A percentile compares a stretch with the other conserved stretches of the same genome.
Conservation (phyloP, 2,113 vertebrate species). For the Verasper variegatus region DNA sequence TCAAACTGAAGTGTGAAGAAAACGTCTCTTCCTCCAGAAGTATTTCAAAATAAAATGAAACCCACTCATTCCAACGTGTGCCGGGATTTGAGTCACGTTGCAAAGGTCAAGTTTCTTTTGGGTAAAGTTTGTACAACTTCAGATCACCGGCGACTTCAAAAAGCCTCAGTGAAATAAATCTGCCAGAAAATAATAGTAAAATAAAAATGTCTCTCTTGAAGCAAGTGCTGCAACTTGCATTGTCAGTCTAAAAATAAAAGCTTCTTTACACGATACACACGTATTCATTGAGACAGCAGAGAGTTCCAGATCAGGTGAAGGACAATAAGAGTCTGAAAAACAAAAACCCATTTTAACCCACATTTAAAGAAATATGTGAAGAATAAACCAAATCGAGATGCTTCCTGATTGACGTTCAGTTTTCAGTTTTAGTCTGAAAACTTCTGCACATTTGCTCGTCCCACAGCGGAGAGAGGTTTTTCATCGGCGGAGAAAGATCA, state of each 20-base stretch:
- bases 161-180: no score
- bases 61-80: neutral
- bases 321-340: constrained; percentile 38
- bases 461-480: neutral
- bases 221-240: no score
- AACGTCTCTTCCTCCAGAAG: neutral
- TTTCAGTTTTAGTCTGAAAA: constrained; percentile 49
- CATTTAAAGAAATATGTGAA: constrained; percentile 39
- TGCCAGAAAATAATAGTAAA: neutral
- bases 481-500: constrained; percentile 39
- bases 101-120: neutral
- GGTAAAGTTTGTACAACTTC: no score
- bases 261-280: constrained; percentile 6
- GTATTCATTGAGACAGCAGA: constrained; percentile 34
- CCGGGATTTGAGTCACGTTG: neutral
- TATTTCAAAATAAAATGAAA: constrained; percentile 11
- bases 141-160: no score
- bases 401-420: constrained; percentile 59
- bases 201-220: constrained; percentile 9
- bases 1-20: neutral
- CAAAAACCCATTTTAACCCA: constrained; percentile 13
- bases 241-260: constrained; percentile 45
- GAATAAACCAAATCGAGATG: constrained; percentile 48
- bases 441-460: constrained; percentile 10
- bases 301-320: constrained; percentile 34